phyloP scores from a whole-genome alignment of 2,888 invertebrate species.

The Dyspetes luteomarginatus region DNA sequence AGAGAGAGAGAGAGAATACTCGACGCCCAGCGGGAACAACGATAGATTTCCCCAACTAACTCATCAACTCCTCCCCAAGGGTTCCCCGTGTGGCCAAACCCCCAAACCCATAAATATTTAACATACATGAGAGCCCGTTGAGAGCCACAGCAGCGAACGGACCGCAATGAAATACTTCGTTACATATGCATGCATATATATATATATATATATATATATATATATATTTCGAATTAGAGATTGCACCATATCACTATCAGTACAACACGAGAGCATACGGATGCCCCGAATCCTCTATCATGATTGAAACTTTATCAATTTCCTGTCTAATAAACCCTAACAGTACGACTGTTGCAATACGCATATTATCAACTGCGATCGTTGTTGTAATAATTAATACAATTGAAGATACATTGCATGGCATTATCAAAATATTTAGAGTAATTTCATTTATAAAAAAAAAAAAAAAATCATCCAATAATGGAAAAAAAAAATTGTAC shows the following conservation, averaged over 20 bases:
- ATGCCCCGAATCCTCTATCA: slow-evolving; percentile 49
- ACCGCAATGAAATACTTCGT: slow-evolving; percentile 45
- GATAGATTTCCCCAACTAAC: slow-evolving; percentile 54
- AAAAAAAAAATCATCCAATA: too few relatives aligned
- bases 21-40: slow-evolving; percentile 52
- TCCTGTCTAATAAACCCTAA: neutral
- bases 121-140: slow-evolving; percentile 43
- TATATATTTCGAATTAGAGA: neutral
- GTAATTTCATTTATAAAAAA: too few relatives aligned
- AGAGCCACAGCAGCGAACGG: slow-evolving; percentile 31
- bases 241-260: slow-evolving; percentile 27
- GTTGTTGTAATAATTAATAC: too few relatives aligned
- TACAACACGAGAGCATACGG: slow-evolving; percentile 29
- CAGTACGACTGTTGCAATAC: too few relatives aligned
- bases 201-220: neutral
- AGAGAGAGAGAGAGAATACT: slow-evolving; percentile 8
- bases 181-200: neutral
- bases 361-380: too few relatives aligned
- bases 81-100: slow-evolving; percentile 30
- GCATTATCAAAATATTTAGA: too few relatives aligned
- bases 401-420: too few relatives aligned
- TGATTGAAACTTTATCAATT: slow-evolving; percentile 38
- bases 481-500: too few relatives aligned
- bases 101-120: slow-evolving; percentile 52
- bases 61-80: slow-evolving; percentile 54